These are phyloP conservation scores for Alauda arvensis DNA, from an alignment of 2,797 vertebrate species.

Conservation along the genomic window DNA sequence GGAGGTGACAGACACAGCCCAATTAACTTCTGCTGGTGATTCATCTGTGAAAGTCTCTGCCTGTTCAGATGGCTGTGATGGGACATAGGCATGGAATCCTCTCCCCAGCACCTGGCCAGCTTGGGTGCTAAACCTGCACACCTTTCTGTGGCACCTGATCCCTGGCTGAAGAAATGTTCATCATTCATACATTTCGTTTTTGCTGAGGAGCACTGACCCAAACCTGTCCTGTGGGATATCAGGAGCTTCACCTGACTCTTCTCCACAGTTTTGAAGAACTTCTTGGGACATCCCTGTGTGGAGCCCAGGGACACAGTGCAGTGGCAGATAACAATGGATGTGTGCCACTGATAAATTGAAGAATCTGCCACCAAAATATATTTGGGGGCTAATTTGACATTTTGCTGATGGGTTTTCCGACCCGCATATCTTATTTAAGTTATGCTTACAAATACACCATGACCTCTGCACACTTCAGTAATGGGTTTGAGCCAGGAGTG, in stretches of 20 bases:
- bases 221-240: neutral
- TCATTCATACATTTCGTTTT: neutral
- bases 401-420: neutral
- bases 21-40: neutral
- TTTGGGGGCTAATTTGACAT: neutral
- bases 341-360: neutral
- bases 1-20: neutral
- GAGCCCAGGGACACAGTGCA: neutral
- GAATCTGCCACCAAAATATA: neutral
- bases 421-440: neutral
- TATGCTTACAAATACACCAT: conserved; percentile 1
- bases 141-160: neutral
- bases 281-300: fast-evolving
- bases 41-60: neutral
- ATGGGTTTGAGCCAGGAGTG: conserved; percentile 40
- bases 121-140: neutral
- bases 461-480: neutral
- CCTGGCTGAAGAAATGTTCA: neutral
- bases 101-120: neutral
- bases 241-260: neutral
- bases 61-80: neutral
- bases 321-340: neutral
- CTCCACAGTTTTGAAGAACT: neutral
- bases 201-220: neutral
- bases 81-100: neutral